Evolutionary conservation across 2,113 vertebrate species (phyloP).

Genomic region (Brevimyrus niger): DNA sequence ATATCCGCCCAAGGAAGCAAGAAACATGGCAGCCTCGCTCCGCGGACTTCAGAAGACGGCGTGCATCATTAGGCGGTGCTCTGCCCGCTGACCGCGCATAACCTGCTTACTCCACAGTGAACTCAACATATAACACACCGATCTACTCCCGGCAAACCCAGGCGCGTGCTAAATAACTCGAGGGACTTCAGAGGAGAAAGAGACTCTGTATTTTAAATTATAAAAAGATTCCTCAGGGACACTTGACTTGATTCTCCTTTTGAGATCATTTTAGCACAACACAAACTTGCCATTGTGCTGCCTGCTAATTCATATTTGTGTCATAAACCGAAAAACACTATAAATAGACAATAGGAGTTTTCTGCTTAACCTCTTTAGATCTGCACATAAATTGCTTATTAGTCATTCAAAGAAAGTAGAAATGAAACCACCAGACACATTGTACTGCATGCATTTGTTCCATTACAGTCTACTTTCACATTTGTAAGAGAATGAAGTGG

Average conservation of each 20-base stretch:
- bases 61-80: conserved; percentile 23
- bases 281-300: neutral
- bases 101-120: conserved; percentile 17
- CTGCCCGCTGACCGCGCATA: neutral
- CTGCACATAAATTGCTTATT: neutral
- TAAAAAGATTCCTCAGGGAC: neutral
- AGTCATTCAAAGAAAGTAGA: neutral
- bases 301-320: neutral
- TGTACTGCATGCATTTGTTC: neutral
- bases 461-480: neutral
- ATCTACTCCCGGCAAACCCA: conserved; percentile 13
- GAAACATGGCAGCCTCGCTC: neutral
- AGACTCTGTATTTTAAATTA: neutral
- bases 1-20: neutral
- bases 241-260: conserved; percentile 20
- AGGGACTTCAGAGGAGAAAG: conserved; percentile 8
- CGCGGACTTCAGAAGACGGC: neutral
- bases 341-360: neutral
- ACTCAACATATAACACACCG: conserved; percentile 19
- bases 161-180: conserved; percentile 11
- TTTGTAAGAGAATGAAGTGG: neutral
- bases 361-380: neutral
- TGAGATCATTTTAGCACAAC: neutral
- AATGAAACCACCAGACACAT: neutral
- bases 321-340: neutral